Base-by-base conservation (phyloP, 2,113 vertebrate species). In the Terrapene triunguis region DNA sequence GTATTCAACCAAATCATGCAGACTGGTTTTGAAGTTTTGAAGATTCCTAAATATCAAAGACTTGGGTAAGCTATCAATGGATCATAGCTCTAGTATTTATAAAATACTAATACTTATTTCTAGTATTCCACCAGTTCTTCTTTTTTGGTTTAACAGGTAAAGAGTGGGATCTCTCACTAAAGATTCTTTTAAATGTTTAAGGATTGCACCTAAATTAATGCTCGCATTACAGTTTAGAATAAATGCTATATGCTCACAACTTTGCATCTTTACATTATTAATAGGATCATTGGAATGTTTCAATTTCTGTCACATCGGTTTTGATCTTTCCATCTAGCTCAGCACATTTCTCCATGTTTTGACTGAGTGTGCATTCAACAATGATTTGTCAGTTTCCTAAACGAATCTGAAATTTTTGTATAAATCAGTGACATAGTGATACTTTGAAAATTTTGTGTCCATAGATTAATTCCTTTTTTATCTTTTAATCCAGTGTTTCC, bases 401-500 rank as follows among this genome's bases (percentile, higher is more conserved):
- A 98, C 96, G 87, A 98, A 98, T 97, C 74, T 96, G 92, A 98
- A 97, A 90, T 97, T 96, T 96, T 96, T 97, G 98, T 96, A 54
- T 92, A 98, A 98, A 97, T 96, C 97, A 96, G 97, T 93, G 92
- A 92, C 85, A 97, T 35, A 19, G 89, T 81, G 92, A 97, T 96
- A 96, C 97, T 98, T 98, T 98, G 97, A 98, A 98, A 98, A 95
- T 94, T 94, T 93, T 94, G 72, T 97, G 96, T 94, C 92, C 95
- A 97, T 72, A 95, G 97, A 96, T 95, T 50, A 2, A n/a, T 96
- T 97, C 76, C 82, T 92, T 82, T 97, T 97, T 94, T 55, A 94
- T 96, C 57, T 96, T 97, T 94, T 96, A 92, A 97, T 97, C 76
- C 32, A 96, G 48, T 48, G 48, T 10, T 48, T 48, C 48, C 48